phyloP scores from a whole-genome alignment of 2,113 vertebrate species.

The Eulemur rufifrons region DNA sequence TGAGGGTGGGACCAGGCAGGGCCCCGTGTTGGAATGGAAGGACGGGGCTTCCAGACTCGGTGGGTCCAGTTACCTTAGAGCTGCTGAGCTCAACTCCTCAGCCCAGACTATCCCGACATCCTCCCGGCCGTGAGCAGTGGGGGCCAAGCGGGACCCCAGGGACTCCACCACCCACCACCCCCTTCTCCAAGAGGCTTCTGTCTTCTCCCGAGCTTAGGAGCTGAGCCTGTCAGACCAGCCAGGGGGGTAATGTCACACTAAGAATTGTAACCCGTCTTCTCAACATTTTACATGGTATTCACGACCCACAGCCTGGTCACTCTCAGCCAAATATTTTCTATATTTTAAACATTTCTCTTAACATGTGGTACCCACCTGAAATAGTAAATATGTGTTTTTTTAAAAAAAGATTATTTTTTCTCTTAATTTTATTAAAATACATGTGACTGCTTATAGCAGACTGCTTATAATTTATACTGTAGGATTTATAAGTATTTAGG shows the following conservation, averaged over 20 bases:
- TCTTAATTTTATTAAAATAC: not conserved
- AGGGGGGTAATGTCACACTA: not conserved
- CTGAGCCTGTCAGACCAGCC: not conserved
- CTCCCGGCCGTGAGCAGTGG: no score
- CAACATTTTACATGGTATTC: not conserved
- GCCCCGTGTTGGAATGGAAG: not conserved
- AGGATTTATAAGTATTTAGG: not conserved
- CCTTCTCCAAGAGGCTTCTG: not conserved
- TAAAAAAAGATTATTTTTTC: not conserved
- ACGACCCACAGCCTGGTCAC: not conserved
- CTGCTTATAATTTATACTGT: not conserved
- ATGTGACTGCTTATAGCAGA: not conserved
- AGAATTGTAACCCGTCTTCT: not conserved
- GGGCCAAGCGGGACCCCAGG: no score
- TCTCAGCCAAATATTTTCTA: not conserved
- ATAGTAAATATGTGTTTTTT: not conserved
- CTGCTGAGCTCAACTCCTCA: not conserved
- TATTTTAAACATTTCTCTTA: not conserved
- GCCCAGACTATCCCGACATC: not conserved
- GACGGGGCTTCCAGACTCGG: not conserved
- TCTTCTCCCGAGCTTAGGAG: not conserved
- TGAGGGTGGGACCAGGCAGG: not conserved
- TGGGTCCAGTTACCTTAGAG: not conserved
- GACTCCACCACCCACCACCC: rapidly evolving
- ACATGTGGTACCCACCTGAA: not conserved